Evolutionary conservation across 2,797 vertebrate genomes (phyloP), one percentile per base, ranked within the genome.

Genomic region (Gobionotothen gibberifrons): DNA sequence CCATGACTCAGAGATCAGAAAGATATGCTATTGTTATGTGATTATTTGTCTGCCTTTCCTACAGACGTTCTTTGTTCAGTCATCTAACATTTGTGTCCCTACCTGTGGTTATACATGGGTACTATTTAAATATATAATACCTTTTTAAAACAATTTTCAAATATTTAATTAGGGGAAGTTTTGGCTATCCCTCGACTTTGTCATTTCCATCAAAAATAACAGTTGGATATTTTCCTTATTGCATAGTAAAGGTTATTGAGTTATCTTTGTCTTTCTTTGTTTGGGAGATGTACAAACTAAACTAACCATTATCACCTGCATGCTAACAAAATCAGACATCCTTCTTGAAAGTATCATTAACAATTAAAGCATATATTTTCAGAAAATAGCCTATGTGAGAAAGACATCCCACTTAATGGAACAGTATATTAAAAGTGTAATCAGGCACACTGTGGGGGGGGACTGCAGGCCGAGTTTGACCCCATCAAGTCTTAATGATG

Each of bases 401-500:
- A 63, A 51, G 76, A 74, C 65, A 82, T 71, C 51, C 36, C 13
- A 39, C 64, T 82, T 79, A 86, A 85, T 90, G 85, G 79, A 79
- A 74, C 57, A 84, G 61, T 73, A 79, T 88, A 89, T 90, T 91
- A 85, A 86, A 85, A 88, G 85, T 86, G 81, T 83, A 85, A 92
- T 91, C 81, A 89, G 83, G 81, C 79, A 60, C 70, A 69, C 26
- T 70, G 69, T 80, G 76, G 74, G 49, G 26, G 26, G 75, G 79
- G 85, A 85, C 80, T 67, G 61, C 79, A 65, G 85, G 82, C 68
- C 73, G 26, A 52, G 69, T 86, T 85, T 88, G 85, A 90, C 89
- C 87, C 87, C 85, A 89, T 93, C 84, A 81, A 85, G 79, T 58
- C 79, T 82, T 90, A 92, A 92, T 91, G 88, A 92, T 90, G 87